Conservation (phyloP, 2,113 vertebrate species). For the Addax nasomaculatus region DNA sequence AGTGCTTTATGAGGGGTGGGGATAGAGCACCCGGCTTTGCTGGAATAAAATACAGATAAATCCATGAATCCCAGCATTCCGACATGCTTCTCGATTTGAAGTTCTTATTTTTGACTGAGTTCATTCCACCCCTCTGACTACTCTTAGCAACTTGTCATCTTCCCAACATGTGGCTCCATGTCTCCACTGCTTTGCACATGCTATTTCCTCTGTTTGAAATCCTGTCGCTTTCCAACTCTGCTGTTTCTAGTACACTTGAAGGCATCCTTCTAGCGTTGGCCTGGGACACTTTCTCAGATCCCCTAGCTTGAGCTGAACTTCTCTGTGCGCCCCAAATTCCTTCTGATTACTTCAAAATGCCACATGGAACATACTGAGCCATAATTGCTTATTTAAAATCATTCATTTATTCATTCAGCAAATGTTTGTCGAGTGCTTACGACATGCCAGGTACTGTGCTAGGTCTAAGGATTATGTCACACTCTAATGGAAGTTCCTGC, state of each 20-base stretch:
- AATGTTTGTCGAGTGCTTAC: background rate
- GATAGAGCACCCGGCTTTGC: background rate
- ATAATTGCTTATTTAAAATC: background rate
- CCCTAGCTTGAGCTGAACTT: background rate
- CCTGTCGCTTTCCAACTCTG: background rate
- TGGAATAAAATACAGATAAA: background rate
- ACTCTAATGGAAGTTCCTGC: background rate
- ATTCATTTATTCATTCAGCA: background rate
- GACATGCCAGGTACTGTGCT: background rate
- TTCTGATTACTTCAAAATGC: background rate
- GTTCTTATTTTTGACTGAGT: background rate
- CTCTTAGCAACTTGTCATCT: background rate
- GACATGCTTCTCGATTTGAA: background rate
- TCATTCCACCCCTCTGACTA: background rate
- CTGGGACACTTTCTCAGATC: background rate
- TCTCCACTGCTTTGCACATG: background rate
- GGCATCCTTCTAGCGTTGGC: background rate
- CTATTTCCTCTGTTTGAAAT: background rate
- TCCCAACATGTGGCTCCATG: background rate
- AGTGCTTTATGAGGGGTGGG: background rate
- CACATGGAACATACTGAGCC: background rate
- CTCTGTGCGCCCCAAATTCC: background rate
- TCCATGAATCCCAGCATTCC: background rate
- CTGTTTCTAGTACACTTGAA: background rate
- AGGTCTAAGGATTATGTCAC: background rate